These are phyloP conservation scores for Pentalonia nigronervosa DNA, from an alignment of 1,140 invertebrate species.

Conservation along the genomic window DNA sequence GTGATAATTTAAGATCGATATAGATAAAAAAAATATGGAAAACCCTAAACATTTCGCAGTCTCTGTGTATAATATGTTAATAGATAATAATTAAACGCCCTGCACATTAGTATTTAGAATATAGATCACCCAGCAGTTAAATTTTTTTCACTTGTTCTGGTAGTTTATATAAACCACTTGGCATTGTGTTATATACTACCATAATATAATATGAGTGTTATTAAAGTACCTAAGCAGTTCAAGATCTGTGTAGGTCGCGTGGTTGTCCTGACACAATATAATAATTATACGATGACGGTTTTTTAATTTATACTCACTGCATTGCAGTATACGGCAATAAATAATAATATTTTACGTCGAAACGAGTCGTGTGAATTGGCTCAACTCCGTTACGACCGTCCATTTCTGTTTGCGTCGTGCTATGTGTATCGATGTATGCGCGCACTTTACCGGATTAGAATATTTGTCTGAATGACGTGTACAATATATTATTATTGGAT, in stretches of 20 bases:
- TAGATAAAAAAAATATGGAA: background rate
- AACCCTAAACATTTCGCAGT: background rate
- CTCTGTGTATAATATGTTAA: background rate
- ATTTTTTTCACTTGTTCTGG: background rate
- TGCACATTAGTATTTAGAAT: background rate
- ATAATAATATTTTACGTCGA: background rate
- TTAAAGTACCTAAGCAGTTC: background rate
- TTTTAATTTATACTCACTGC: background rate
- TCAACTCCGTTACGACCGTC: background rate
- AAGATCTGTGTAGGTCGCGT: background rate
- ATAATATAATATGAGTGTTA: background rate
- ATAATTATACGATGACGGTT: background rate
- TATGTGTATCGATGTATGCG: background rate
- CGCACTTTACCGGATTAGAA: background rate
- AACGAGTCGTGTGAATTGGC: background rate
- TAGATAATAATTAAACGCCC: background rate
- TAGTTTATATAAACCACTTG: background rate
- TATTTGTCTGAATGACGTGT: background rate
- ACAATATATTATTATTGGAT: background rate
- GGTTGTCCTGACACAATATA: background rate
- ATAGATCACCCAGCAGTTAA: background rate
- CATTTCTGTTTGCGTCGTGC: background rate
- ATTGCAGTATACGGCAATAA: background rate
- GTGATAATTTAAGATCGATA: background rate
- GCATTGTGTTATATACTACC: background rate